A percentile compares a stretch with the other conserved stretches of the same genome.
phyloP scores from a whole-genome alignment of 1,140 invertebrate species.

The Centruroides vittatus region DNA sequence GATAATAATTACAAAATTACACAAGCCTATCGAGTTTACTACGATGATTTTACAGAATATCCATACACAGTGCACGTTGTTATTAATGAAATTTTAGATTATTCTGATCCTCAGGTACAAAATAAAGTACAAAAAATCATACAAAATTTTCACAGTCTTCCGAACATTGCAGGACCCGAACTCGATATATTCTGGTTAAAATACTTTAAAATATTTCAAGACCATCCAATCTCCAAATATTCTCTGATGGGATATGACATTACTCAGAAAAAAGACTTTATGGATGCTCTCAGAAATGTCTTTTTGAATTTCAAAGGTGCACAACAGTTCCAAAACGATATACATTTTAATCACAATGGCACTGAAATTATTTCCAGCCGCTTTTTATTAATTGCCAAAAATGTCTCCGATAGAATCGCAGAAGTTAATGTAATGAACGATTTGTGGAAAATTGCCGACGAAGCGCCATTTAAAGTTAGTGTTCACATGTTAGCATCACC shows the following conservation, averaged over 20 bases:
- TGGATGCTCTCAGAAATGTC: constrained; percentile 53
- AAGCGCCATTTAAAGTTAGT: too few species aligned
- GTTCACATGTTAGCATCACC: too few species aligned
- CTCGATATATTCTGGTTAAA: constrained; percentile 85
- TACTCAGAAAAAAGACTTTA: constrained; percentile 52
- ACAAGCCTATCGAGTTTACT: constrained; percentile 71
- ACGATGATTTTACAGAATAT: constrained; percentile 75
- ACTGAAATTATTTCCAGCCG: constrained; percentile 64
- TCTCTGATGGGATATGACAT: constrained; percentile 48
- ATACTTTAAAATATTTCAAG: constrained; percentile 61
- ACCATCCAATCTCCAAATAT: constrained; percentile 49
- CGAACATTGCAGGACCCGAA: constrained; percentile 46
- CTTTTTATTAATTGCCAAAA: constrained; percentile 74
- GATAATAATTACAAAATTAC: constrained; percentile 77
- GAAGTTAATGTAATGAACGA: constrained; percentile 78
- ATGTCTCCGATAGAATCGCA: constrained; percentile 73
- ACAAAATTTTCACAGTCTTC: constrained; percentile 57
- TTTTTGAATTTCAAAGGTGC: constrained; percentile 14
- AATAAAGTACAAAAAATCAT: constrained; percentile 61
- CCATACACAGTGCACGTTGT: constrained; percentile 78
- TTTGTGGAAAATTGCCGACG: constrained; percentile 33
- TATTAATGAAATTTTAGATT: constrained; percentile 63
- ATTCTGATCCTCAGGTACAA: constrained; percentile 63
- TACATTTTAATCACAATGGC: constrained; percentile 59
- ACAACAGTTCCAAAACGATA: constrained; percentile 60